Evolutionary conservation across 37 sponge, comb jelly and placozoan genomes (phyloP), one percentile per base, ranked within the genome.

Genomic region (Spongilla lacustris): DNA sequence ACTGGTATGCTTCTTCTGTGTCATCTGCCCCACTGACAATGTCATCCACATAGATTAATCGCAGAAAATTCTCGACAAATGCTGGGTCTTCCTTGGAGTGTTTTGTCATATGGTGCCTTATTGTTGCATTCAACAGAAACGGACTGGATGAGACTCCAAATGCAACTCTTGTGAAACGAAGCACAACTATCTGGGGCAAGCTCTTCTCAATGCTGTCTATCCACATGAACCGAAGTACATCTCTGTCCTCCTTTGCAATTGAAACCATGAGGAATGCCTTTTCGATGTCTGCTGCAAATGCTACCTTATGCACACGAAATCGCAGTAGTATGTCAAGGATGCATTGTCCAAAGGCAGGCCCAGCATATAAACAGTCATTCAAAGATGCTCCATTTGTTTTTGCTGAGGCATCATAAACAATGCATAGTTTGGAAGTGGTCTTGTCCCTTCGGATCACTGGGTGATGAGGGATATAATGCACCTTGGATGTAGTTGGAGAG

Each of bases 391-490:
- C 73, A 19, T 27, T 26, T 37, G 80, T 30, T 38, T 85, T 85
- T 5, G 78, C 67, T 30, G 85, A 86, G 35, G 86, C 77, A 37
- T 85, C 87, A 36, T 69, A 77, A 26, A 71, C 86, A 69, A 86
- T 50, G 21, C 86, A 19, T 28, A 78, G 24, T 70, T 86, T 86
- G 21, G 86, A 71, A 41, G 86, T 86, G 19, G 50, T 37, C 72
- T 79, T 86, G 80, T 79, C 80, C 26, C 21, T 29, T 22, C 74
- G 70, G 28, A 86, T 41, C 28, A 79, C 86, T 17, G 33, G 80
- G 38, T 86, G 80, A 69, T 86, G 86, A 46, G 86, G 86, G 10
- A 86, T 49, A 49, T 86, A 86, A 73, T 86, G 86, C 19, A 85
- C 69, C 30, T n/a, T 21, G 41, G 67, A 37, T 17, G 73, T 36